Conservation (phyloP, 2,113 vertebrate genomes). For the Clinocottus analis region DNA sequence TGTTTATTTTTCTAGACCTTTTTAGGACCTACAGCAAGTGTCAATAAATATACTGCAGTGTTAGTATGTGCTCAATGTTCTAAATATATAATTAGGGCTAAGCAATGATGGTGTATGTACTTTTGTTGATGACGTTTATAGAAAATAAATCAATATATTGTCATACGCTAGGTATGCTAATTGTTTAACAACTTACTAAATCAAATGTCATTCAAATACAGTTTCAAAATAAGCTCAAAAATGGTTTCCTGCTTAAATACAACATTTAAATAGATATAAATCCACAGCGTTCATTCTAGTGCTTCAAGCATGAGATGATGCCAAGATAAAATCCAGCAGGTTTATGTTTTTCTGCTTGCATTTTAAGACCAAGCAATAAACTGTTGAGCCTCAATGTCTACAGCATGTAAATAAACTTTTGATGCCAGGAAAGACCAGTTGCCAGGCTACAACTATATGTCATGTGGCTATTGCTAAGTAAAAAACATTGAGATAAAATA, state of each 20-base stretch:
- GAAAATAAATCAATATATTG: background rate
- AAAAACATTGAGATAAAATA: slow-evolving; percentile 1
- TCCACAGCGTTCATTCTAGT: background rate
- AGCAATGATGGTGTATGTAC: background rate
- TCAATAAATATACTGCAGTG: background rate
- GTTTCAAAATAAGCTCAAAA: background rate
- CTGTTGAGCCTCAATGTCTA: background rate
- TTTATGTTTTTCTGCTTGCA: background rate
- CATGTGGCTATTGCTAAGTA: background rate
- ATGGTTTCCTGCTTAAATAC: background rate
- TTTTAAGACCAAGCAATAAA: background rate
- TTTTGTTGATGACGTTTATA: background rate
- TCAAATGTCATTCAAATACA: background rate
- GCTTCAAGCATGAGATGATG: background rate
- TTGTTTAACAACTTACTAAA: background rate
- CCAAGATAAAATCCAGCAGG: background rate
- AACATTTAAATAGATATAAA: background rate
- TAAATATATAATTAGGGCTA: background rate
- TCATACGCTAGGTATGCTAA: background rate
- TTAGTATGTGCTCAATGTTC: background rate
- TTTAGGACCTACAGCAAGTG: too few species aligned
- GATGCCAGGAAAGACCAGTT: background rate
- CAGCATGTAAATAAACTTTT: background rate
- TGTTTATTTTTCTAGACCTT: background rate
- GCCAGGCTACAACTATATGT: too few species aligned